Conservation (phyloP, 2,888 invertebrate species). For the Acleris sparsana region DNA sequence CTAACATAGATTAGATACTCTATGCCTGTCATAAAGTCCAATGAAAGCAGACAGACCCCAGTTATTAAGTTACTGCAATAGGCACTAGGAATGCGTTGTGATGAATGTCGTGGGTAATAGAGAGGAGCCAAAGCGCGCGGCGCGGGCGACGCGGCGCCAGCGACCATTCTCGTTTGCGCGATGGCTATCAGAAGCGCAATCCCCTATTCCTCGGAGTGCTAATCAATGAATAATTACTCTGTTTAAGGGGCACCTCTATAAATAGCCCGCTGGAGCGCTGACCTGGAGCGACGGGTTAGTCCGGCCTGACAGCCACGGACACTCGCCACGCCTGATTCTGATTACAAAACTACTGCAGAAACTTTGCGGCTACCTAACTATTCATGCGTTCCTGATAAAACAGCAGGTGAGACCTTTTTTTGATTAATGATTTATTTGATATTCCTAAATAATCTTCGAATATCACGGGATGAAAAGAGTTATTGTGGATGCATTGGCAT, state of each 20-base stretch:
- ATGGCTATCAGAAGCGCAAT: conserved; percentile 82
- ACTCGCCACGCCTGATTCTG: conserved; percentile 58
- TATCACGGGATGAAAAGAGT: not conserved
- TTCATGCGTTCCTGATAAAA: not conserved
- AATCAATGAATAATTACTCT: conserved; percentile 85
- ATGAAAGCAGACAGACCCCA: not conserved
- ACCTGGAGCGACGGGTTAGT: conserved; percentile 83
- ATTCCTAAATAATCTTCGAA: not conserved
- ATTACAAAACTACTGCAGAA: conserved; percentile 30
- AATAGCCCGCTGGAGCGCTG: conserved; percentile 83
- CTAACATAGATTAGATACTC: too few species aligned
- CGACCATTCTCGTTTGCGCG: conserved; percentile 79
- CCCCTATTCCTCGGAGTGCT: conserved; percentile 83
- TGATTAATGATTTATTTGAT: too few species aligned
- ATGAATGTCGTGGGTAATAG: conserved; percentile 23
- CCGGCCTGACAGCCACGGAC: conserved; percentile 80
- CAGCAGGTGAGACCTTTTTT: not conserved
- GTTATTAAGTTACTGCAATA: not conserved
- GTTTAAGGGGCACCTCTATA: conserved; percentile 84
- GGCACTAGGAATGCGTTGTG: conserved; percentile 5
- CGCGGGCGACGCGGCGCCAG: conserved; percentile 68
- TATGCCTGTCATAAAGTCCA: too few species aligned
- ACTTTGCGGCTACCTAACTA: conserved; percentile 1
- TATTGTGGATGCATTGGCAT: not conserved
- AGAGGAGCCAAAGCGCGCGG: conserved; percentile 42